A percentile compares a stretch with the other conserved stretches of the same genome.
These are phyloP conservation scores for Pardalotus punctatus DNA, from an alignment of 2,113 vertebrate species.

Conservation along the genomic window DNA sequence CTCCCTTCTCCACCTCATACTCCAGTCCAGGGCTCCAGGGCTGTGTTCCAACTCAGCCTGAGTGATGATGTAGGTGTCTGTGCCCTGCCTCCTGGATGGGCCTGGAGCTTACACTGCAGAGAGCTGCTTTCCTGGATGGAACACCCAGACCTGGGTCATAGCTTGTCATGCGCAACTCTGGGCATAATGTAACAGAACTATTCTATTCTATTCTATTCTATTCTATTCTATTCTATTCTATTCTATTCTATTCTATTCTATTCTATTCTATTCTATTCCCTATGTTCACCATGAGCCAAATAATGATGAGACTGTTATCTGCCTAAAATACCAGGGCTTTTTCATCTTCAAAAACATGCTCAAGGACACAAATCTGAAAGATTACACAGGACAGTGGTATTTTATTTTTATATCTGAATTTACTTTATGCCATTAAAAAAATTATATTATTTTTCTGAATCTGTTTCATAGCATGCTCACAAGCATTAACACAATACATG, in stretches of 20 bases:
- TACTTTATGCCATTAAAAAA: not conserved
- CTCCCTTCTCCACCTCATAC: not conserved
- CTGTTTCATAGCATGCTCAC: not conserved
- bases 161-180: not conserved
- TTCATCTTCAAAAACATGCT: not conserved
- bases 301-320: not conserved
- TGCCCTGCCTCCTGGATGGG: not conserved
- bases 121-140: not conserved
- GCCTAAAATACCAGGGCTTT: not conserved
- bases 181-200: not conserved
- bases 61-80: not conserved
- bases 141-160: not conserved
- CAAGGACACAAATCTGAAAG: not conserved
- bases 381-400: not conserved
- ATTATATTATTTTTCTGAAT: not conserved
- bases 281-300: not conserved
- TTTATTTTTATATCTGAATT: not conserved
- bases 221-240: not conserved
- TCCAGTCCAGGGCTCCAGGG: not conserved
- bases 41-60: not conserved
- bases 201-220: not conserved
- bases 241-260: not conserved
- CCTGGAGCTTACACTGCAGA: not conserved
- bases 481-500: not conserved
- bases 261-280: not conserved